Conservation (phyloP, 2,888 invertebrate genomes). For the Eupithecia tripunctaria region DNA sequence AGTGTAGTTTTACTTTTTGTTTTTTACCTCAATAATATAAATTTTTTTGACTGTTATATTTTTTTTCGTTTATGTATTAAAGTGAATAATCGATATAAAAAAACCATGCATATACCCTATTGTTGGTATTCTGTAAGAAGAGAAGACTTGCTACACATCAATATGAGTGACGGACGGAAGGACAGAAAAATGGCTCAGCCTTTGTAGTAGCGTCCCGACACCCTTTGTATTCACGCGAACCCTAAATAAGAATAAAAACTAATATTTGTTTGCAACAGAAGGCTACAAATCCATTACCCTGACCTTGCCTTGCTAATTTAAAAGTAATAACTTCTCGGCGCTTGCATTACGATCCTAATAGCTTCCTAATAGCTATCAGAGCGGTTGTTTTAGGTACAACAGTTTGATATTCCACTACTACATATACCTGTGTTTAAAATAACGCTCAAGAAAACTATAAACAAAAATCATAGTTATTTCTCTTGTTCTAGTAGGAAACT, state of each 20-base stretch:
- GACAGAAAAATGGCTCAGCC: background rate
- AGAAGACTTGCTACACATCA: background rate
- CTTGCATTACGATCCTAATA: background rate
- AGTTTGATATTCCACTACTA: background rate
- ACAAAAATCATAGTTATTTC: background rate
- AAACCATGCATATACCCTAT: too few relatives aligned
- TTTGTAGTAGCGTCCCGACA: background rate
- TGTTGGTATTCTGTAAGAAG: background rate
- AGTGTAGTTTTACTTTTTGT: too few relatives aligned
- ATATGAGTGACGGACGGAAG: background rate
- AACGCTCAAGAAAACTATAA: background rate
- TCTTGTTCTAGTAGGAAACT: background rate
- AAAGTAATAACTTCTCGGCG: background rate
- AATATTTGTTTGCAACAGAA: background rate
- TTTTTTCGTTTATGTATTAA: too few relatives aligned
- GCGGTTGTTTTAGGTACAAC: background rate
- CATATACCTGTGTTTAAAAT: background rate
- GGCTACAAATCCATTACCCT: background rate
- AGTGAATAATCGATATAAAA: too few relatives aligned
- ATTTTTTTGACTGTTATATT: too few relatives aligned
- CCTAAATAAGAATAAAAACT: background rate
- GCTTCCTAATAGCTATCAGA: background rate
- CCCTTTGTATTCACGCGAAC: background rate
- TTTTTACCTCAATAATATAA: too few relatives aligned
- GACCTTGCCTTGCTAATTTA: background rate